Base-by-base conservation (phyloP, 2,888 invertebrate species). In the Bruchidius siliquastri region DNA sequence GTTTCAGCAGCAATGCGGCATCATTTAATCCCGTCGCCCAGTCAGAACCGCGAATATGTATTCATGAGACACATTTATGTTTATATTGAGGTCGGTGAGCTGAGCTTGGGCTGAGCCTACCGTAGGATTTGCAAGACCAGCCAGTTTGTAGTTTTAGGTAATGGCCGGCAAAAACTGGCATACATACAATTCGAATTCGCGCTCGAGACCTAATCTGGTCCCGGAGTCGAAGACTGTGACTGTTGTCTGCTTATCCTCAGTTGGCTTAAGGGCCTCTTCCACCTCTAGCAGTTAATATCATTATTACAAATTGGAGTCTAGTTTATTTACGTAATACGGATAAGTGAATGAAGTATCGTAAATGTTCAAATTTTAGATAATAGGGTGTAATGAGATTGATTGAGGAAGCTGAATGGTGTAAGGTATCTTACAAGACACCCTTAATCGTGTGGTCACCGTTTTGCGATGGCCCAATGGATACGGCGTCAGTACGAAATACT, bases 91-190 rank as follows among this genome's bases (percentile, higher is more conserved):
- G 84, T 84, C 84, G 82, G 49, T 81, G 82, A 83, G 82, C 78
- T 80, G 76, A 75, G 74, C 79, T 80, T 76, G 75, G 76, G 72
- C 76, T 75, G 77, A 74, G 72, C 80, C 81, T 79, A 79, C 80
- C 81, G 81, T 82, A 81, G 81, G 20, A 82, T 83, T 82, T 82
- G 82, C 80, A 77, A 76, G 77, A 83, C 81, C 78, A 84, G 82
- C 84, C 77, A 83, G 83, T 83, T 82, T 83, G 81, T 81, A 82
- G 82, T 84, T 85, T 85, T 84, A 84, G 84, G 84, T 83, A 83
- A 84, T 83, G 83, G 75, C 74, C 75, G 76, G 80, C 82, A 85
- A 85, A 85, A 85, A 85, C 84, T 84, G 82, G 84, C 83, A 84
- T 77, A 76, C 74, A 76, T 77, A 80, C 80, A 77, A 82, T 73